Conservation (phyloP, 2,888 invertebrate genomes). For the Creontiades dilutus region DNA sequence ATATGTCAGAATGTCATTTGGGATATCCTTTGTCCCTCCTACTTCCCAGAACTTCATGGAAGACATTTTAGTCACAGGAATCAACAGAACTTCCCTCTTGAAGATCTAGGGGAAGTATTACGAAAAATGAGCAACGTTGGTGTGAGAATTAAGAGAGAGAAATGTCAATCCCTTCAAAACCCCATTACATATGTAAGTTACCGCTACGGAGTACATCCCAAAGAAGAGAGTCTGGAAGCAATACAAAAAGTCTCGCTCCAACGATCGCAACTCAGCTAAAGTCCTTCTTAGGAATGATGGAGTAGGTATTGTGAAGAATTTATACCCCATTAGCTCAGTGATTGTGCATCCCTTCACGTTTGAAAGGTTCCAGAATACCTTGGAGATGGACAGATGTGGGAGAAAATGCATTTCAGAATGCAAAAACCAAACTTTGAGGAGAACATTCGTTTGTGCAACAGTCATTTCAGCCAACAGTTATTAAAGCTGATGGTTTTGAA, state of each 20-base stretch:
- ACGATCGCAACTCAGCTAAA: neutral
- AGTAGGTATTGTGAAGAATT: neutral
- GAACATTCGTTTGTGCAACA: neutral
- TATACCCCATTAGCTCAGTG: neutral
- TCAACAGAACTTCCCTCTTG: no score
- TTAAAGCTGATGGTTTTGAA: slow-evolving; percentile 37
- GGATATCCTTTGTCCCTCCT: slow-evolving; percentile 41
- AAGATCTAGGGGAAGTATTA: slow-evolving; percentile 17
- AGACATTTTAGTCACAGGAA: slow-evolving; percentile 51
- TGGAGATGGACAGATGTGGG: neutral
- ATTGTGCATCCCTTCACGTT: neutral
- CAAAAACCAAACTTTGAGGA: no score
- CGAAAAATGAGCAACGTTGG: neutral
- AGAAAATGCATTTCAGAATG: no score
- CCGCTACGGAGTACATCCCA: neutral
- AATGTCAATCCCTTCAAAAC: slow-evolving; percentile 51
- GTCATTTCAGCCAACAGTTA: neutral
- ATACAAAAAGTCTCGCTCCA: neutral
- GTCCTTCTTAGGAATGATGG: neutral
- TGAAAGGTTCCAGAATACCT: neutral
- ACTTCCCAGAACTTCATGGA: slow-evolving; percentile 61
- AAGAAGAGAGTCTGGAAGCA: neutral
- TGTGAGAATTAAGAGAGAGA: neutral
- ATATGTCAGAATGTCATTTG: slow-evolving; percentile 26
- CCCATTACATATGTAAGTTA: neutral